A percentile compares a stretch with the other conserved stretches of the same genome.
Conservation (phyloP, 2,113 vertebrate species). For the Thalassoma bifasciatum region DNA sequence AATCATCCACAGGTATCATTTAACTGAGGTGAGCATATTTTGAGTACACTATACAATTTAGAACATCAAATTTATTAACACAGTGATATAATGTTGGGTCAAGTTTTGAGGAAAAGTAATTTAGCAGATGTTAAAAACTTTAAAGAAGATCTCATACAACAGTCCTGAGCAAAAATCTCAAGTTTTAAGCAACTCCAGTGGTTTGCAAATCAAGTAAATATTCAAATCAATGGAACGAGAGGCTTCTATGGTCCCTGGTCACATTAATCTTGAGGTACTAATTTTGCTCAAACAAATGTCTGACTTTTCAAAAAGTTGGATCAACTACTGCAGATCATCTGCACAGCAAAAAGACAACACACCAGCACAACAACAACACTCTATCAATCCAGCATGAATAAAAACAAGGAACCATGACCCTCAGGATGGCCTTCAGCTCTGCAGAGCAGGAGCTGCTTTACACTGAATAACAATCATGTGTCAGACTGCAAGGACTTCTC, state of each 20-base stretch:
- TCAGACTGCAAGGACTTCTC: slow-evolving; percentile 45
- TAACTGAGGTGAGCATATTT: too few species aligned
- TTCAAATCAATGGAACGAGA: slow-evolving; percentile 22
- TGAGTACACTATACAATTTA: too few species aligned
- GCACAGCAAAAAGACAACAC: slow-evolving; percentile 42
- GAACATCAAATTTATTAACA: too few species aligned
- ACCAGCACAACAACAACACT: slow-evolving; percentile 45
- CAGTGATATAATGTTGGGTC: too few species aligned
- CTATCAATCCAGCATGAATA: slow-evolving; percentile 57
- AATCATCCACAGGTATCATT: too few species aligned
- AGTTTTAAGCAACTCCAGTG: too few species aligned
- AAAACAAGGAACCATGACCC: slow-evolving; percentile 44
- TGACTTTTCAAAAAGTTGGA: slow-evolving; percentile 52
- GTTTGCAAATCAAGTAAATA: too few species aligned
- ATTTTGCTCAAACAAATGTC: slow-evolving; percentile 40
- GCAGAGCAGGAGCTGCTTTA: slow-evolving; percentile 53
- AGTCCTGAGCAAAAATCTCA: too few species aligned
- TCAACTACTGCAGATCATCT: slow-evolving; percentile 53
- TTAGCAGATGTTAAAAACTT: too few species aligned
- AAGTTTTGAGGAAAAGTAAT: too few species aligned
- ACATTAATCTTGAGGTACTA: slow-evolving; percentile 45
- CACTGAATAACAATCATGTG: slow-evolving; percentile 70
- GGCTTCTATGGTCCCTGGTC: slow-evolving; percentile 5
- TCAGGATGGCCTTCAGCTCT: slow-evolving; percentile 42
- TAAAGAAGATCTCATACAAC: too few species aligned